Conservation (phyloP, 2,797 vertebrate species). For the Alosa sapidissima region DNA sequence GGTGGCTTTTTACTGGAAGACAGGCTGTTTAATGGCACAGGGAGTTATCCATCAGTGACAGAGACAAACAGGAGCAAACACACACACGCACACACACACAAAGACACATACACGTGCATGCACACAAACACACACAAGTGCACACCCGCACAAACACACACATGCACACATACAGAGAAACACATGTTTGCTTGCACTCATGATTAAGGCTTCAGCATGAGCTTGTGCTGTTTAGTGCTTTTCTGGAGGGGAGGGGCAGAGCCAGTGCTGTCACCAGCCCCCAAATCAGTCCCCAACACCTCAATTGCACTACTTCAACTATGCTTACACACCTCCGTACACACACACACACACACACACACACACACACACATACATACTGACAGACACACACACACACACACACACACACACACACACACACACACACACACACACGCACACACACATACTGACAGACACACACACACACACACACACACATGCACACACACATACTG, state of each 20-base stretch:
- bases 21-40: constrained; percentile 65
- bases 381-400: no score
- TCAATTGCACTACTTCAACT: no score
- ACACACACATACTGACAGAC: no score
- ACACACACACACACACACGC: no score
- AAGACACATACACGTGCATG: background rate
- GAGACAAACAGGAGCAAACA: constrained; percentile 47
- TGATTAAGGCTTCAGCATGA: no score
- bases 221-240: background rate
- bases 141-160: background rate
- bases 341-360: no score
- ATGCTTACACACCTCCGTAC: no score
- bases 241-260: background rate
- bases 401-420: no score
- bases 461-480: background rate
- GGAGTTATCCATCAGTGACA: constrained; percentile 64
- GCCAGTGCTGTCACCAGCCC: constrained; percentile 28
- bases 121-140: background rate
- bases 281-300: no score
- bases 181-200: background rate
- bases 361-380: no score
- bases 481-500: background rate
- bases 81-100: background rate
- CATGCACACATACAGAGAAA: no score
- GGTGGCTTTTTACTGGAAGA: constrained; percentile 63